phyloP scores from a whole-genome alignment of 1,140 invertebrate genomes.

The Hormaphis cornu region DNA sequence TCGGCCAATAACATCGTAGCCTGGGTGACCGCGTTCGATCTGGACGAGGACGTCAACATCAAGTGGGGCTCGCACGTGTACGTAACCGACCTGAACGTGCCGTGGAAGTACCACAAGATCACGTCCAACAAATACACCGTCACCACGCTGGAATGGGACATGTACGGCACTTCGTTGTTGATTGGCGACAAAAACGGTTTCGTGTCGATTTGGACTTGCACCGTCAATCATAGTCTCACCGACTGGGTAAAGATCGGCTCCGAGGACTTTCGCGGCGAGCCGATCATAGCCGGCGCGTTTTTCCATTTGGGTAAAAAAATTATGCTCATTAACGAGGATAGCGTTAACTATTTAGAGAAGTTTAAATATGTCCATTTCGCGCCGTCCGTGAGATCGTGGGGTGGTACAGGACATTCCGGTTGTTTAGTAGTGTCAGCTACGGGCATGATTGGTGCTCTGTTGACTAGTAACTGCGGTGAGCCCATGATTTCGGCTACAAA shows the following conservation, averaged over 20 bases:
- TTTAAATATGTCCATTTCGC: conserved; percentile 65
- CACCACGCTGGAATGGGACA: conserved; percentile 75
- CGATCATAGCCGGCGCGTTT: conserved; percentile 68
- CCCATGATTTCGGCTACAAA: conserved; percentile 49
- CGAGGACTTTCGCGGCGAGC: conserved; percentile 58
- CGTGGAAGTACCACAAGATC: conserved; percentile 67
- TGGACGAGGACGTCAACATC: conserved; percentile 54
- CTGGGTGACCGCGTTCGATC: conserved; percentile 62
- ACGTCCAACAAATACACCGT: conserved; percentile 49
- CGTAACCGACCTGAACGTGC: conserved; percentile 75
- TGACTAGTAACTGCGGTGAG: conserved; percentile 41
- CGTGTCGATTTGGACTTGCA: conserved; percentile 65
- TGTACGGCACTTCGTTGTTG: conserved; percentile 65
- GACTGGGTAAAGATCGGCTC: conserved; percentile 50
- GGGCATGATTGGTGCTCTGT: conserved; percentile 62
- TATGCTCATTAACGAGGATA: conserved; percentile 59
- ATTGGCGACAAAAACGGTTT: conserved; percentile 64
- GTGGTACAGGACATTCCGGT: conserved; percentile 69
- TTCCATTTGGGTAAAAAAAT: conserved; percentile 76
- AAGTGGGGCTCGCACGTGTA: conserved; percentile 71
- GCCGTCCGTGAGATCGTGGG: conserved; percentile 77
- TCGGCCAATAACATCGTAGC: conserved; percentile 71
- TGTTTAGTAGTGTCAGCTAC: conserved; percentile 72
- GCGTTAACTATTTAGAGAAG: conserved; percentile 70
- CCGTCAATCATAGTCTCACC: conserved; percentile 63